Base-by-base conservation (phyloP, 2,113 vertebrate genomes). In the Lycaon pictus region DNA sequence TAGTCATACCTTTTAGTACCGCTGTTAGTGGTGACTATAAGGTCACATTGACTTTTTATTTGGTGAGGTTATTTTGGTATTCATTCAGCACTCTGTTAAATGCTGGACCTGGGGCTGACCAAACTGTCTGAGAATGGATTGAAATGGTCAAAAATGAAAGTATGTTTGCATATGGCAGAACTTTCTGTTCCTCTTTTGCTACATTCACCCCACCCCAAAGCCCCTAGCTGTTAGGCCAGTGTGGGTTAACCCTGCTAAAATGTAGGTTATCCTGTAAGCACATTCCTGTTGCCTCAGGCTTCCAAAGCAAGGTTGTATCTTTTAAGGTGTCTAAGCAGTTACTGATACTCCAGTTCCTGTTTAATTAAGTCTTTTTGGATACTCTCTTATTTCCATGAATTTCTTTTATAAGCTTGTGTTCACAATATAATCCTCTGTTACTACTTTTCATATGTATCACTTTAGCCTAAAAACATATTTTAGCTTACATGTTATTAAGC, bases 321-420 rank as follows among this genome's bases (percentile, higher is more conserved):
- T 91, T 53, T 82, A 62, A 96, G 11, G 65, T 89, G 20, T 60
- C 37, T 89, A 90, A 86, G 32, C 22, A 93, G 27, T 90, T 77
- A 56, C 2, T 95, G 37, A 60, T 96, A 22, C 67, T 96, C 4
- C 20, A 63, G 35, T 77, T 97, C 51, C 51, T 96, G 43, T n/a
- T 80, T 79, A 15, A 88, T 25, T 56, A 56, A 89, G 17, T 79
- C 63, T 56, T 95, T 93, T 91, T 92, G 22, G 19, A 60, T 82
- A 48, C 56, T 5, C 48, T 43, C n/a, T 94, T 95, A 11, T 86
- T 97, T 84, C 35, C 35, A 58, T 93, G 60, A 96, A 80, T 94
- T 95, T 91, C 19, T 88, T 89, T 43, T 96, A 74, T 60, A 93
- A 95, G 72, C 25, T 86, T 72, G 11, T 82, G 13, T 84, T 95